Percentiles rank a stretch among this genome's conserved stretches.
These are phyloP conservation scores for Chelon labrosus DNA, from an alignment of 2,797 vertebrate genomes.

Conservation along the genomic window DNA sequence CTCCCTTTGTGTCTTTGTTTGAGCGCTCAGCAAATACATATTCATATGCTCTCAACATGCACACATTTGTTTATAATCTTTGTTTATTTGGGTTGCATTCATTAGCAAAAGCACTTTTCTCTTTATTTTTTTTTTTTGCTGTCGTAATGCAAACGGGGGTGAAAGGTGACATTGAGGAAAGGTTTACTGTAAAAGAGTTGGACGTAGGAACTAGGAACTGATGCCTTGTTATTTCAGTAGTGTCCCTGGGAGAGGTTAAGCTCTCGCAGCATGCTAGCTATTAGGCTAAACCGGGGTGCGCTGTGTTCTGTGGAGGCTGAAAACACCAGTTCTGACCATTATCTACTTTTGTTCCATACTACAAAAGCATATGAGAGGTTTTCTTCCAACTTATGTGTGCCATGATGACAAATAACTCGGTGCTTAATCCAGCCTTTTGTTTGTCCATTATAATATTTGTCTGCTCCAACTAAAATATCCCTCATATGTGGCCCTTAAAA, in stretches of 20 bases:
- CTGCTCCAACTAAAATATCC: slow-evolving; percentile 27
- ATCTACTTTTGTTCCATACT: slow-evolving; percentile 32
- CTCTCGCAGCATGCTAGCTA: slow-evolving; percentile 68
- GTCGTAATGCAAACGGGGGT: slow-evolving; percentile 33
- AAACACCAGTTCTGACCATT: slow-evolving; percentile 71
- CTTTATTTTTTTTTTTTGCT: neutral
- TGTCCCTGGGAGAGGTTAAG: slow-evolving; percentile 71
- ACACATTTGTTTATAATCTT: slow-evolving; percentile 69
- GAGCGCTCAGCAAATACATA: slow-evolving; percentile 76
- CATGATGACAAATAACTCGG: slow-evolving; percentile 55
- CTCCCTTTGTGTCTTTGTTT: slow-evolving; percentile 78
- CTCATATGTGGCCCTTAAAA: slow-evolving; percentile 54
- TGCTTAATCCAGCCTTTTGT: slow-evolving; percentile 54
- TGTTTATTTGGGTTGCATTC: slow-evolving; percentile 72
- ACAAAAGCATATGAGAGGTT: slow-evolving; percentile 48
- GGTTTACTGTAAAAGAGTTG: slow-evolving; percentile 40
- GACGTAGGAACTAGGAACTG: slow-evolving; percentile 52
- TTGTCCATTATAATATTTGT: slow-evolving; percentile 40
- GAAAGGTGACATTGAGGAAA: slow-evolving; percentile 26
- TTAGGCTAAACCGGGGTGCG: slow-evolving; percentile 70
- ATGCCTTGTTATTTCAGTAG: slow-evolving; percentile 73
- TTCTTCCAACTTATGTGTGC: slow-evolving; percentile 47
- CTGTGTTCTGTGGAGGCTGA: slow-evolving; percentile 71
- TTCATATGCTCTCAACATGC: slow-evolving; percentile 74
- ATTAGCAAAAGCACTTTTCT: slow-evolving; percentile 45